These are phyloP conservation scores for Pogonognathellus flavescens DNA, from an alignment of 1,140 invertebrate species.

Conservation along the genomic window DNA sequence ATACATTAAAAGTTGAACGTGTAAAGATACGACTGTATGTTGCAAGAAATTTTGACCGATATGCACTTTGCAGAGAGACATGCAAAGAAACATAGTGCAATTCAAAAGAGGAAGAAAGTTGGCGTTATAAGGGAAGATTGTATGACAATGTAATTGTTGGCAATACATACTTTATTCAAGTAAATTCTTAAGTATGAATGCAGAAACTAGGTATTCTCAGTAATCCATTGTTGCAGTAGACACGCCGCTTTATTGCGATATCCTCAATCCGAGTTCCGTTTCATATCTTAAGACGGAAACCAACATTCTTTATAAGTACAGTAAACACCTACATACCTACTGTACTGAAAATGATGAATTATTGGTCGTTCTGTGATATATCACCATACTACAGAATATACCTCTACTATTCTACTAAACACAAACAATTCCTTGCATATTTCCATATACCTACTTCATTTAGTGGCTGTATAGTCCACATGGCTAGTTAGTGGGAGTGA, in stretches of 20 bases:
- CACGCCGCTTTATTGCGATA: background rate
- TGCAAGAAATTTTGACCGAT: slow-evolving; percentile 16
- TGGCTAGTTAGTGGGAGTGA: no score
- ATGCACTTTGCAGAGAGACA: background rate
- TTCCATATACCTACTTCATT: no score
- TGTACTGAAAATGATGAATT: no score
- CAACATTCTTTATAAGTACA: background rate
- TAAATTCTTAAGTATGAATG: background rate
- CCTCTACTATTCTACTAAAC: no score
- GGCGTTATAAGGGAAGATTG: background rate
- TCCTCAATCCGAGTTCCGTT: slow-evolving; percentile 9
- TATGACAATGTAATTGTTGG: background rate
- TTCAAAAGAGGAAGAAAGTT: background rate
- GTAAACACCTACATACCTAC: no score
- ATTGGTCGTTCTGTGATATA: no score
- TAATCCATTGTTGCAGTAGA: background rate
- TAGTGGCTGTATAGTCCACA: no score
- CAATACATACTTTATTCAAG: background rate
- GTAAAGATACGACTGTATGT: background rate
- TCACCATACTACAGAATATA: no score
- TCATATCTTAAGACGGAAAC: slow-evolving; percentile 4
- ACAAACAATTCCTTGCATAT: no score
- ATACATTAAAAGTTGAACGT: background rate
- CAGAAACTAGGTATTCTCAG: background rate
- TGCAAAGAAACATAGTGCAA: background rate